A percentile compares a stretch with the other conserved stretches of the same genome.
These are phyloP conservation scores for Caenorhabditis uteleia DNA, from an alignment of 2,888 invertebrate species.

Conservation along the genomic window DNA sequence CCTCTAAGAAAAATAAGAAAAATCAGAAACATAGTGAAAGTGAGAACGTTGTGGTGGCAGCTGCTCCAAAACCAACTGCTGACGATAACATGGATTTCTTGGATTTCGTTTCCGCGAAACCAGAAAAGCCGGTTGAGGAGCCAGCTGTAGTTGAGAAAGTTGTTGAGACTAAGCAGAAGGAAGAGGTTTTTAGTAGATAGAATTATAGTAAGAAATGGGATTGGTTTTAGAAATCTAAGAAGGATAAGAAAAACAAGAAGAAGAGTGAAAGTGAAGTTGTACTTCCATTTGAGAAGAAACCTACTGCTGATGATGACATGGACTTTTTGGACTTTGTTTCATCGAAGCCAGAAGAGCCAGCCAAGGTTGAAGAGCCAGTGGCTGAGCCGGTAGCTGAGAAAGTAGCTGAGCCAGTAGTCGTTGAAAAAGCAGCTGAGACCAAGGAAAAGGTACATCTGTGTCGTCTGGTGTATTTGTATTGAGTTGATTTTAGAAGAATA, in stretches of 20 bases:
- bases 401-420: neutral
- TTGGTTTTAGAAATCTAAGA: neutral
- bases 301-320: conserved; percentile 16
- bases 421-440: neutral
- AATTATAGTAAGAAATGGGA: neutral
- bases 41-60: conserved; percentile 12
- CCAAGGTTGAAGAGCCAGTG: neutral
- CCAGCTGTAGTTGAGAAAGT: neutral
- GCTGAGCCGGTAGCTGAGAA: neutral
- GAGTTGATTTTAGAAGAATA: neutral
- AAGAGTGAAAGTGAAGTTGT: neutral
- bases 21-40: conserved; percentile 39
- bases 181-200: neutral
- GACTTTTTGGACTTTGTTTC: conserved; percentile 43
- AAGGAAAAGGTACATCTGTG: neutral
- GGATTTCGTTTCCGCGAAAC: conserved; percentile 39
- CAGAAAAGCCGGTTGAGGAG: conserved; percentile 3
- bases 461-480: neutral
- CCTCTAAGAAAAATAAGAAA: conserved; percentile 13
- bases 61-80: conserved; percentile 8
- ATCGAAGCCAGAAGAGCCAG: conserved; percentile 19
- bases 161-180: neutral
- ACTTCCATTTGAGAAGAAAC: neutral
- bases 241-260: conserved; percentile 2
- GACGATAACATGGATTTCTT: conserved; percentile 30